A percentile compares a stretch with the other conserved stretches of the same genome.
Evolutionary conservation across 2,113 vertebrate genomes (phyloP).

Genomic region (Melanerpes formicivorus): DNA sequence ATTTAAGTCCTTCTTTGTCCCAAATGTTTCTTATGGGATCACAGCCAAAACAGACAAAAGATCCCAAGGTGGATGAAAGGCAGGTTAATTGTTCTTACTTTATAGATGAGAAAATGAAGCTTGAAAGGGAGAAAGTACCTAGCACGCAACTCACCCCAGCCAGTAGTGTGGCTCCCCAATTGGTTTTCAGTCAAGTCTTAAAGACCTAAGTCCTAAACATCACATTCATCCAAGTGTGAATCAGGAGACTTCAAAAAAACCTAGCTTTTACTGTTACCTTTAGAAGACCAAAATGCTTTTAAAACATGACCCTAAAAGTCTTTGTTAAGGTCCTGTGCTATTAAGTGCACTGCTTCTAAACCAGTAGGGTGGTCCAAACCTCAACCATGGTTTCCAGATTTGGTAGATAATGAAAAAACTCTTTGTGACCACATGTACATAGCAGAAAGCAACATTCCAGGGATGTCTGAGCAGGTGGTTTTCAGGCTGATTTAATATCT

Average conservation of each 20-base stretch:
- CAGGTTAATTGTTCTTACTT: constrained; percentile 35
- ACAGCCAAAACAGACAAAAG: constrained; percentile 45
- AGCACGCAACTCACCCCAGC: not conserved
- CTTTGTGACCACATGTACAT: not conserved
- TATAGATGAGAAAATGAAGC: constrained; percentile 4
- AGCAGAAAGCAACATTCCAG: not conserved
- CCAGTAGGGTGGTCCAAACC: not conserved
- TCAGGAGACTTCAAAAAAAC: not conserved
- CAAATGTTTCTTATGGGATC: not conserved
- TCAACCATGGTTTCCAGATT: not conserved
- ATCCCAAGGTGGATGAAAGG: not conserved
- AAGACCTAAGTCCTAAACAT: not conserved
- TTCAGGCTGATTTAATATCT: not conserved
- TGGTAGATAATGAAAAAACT: not conserved
- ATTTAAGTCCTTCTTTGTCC: constrained; percentile 25
- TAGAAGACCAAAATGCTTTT: not conserved
- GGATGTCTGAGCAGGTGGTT: not conserved
- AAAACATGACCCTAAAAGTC: not conserved
- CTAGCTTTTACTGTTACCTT: not conserved
- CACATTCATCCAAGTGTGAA: not conserved
- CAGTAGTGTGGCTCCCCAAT: not conserved
- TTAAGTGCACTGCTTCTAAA: not conserved
- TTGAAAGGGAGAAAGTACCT: not conserved
- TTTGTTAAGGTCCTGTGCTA: not conserved
- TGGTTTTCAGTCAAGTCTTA: not conserved